Evolutionary conservation across 2,113 vertebrate species (phyloP).

Genomic region (Rhinoderma darwinii): DNA sequence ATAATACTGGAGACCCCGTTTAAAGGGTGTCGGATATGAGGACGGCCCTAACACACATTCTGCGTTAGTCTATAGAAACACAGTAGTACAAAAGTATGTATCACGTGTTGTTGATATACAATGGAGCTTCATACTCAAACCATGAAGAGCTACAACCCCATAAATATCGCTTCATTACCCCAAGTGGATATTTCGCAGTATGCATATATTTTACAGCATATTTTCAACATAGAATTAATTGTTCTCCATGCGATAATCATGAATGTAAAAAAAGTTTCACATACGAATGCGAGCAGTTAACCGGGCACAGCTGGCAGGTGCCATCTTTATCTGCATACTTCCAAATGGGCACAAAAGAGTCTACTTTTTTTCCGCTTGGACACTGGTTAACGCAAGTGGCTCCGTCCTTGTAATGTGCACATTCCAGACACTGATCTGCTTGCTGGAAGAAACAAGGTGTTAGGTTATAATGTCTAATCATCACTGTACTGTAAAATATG

Average conservation of each 20-base stretch:
- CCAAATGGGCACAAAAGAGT: slow-evolving; percentile 87
- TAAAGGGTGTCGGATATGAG: too few species aligned
- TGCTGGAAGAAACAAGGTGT: slow-evolving; percentile 70
- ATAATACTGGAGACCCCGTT: too few species aligned
- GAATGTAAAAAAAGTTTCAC: slow-evolving; percentile 60
- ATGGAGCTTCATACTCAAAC: too few species aligned
- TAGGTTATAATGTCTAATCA: neutral
- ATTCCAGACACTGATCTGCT: slow-evolving; percentile 82
- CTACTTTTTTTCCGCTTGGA: slow-evolving; percentile 88
- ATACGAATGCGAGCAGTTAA: slow-evolving; percentile 93
- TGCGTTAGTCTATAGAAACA: too few species aligned
- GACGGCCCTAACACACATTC: too few species aligned
- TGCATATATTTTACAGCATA: too few species aligned
- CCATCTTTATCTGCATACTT: slow-evolving; percentile 85
- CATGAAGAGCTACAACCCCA: too few species aligned
- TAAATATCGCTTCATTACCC: too few species aligned
- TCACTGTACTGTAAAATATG: neutral
- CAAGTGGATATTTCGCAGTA: neutral
- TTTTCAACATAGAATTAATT: too few species aligned
- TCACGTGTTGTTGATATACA: too few species aligned
- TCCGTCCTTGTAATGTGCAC: slow-evolving; percentile 82
- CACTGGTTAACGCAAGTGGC: slow-evolving; percentile 86
- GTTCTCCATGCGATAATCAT: too few species aligned
- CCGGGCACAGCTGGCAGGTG: slow-evolving; percentile 85
- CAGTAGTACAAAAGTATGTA: too few species aligned